Conservation (phyloP, 2,888 invertebrate species). For the Euplexia lucipara region DNA sequence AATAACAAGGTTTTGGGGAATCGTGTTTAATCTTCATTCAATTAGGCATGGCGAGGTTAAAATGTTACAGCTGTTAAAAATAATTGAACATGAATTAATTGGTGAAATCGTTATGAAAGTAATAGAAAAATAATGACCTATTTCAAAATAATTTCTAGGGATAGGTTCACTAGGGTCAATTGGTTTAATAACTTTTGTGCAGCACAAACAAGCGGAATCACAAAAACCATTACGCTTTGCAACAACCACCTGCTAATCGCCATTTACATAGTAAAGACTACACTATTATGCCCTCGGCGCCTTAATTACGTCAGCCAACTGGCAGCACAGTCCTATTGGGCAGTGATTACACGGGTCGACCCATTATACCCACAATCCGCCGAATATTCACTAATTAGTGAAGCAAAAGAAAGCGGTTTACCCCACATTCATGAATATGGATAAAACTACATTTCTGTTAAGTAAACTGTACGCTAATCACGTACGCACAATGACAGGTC, state of each 20-base stretch:
- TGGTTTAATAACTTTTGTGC: neutral
- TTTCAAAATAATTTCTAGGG: slow-evolving; percentile 7
- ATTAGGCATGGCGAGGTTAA: neutral
- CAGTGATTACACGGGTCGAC: slow-evolving; percentile 59
- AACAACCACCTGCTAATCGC: slow-evolving; percentile 48
- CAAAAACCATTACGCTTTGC: slow-evolving; percentile 29
- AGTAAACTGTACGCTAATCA: slow-evolving; percentile 79
- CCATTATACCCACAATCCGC: slow-evolving; percentile 65
- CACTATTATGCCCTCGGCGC: slow-evolving; percentile 58
- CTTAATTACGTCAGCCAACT: slow-evolving; percentile 67
- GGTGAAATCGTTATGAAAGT: neutral
- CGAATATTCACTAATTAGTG: slow-evolving; percentile 75
- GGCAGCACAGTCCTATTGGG: slow-evolving; percentile 56
- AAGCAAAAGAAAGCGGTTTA: slow-evolving; percentile 71
- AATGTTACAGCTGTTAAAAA: neutral
- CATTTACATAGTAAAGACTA: slow-evolving; percentile 57
- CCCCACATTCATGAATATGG: slow-evolving; percentile 85
- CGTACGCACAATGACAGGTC: slow-evolving; percentile 86
- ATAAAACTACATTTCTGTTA: slow-evolving; percentile 78
- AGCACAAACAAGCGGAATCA: slow-evolving; percentile 2
- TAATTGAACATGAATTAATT: neutral
- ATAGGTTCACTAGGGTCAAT: slow-evolving; percentile 3
- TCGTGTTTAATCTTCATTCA: slow-evolving; percentile 1
- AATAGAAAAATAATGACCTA: neutral
- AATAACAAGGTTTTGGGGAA: neutral